These are phyloP conservation scores for Luperina testacea DNA, from an alignment of 2,888 invertebrate genomes.

Conservation along the genomic window DNA sequence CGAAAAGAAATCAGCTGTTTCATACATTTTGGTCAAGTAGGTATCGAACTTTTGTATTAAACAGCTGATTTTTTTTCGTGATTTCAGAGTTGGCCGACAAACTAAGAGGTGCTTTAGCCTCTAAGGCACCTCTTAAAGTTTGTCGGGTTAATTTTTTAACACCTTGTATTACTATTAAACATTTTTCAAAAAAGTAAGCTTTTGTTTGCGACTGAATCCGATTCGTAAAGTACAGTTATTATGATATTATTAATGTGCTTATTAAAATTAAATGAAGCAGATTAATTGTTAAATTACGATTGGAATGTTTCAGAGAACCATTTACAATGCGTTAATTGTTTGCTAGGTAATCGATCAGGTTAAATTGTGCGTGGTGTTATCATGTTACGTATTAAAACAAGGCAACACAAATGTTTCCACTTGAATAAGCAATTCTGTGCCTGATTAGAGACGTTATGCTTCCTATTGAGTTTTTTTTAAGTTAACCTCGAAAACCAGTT, in stretches of 20 bases:
- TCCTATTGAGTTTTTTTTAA: not conserved
- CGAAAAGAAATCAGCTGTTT: too few relatives aligned
- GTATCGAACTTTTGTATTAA: too few relatives aligned
- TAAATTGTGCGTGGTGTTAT: not conserved
- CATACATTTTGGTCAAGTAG: too few relatives aligned
- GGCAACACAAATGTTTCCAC: not conserved
- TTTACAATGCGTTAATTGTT: conserved; percentile 18
- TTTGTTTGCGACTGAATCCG: not conserved
- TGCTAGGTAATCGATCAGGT: not conserved
- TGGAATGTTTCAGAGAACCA: not conserved
- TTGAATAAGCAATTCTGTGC: conserved; percentile 1
- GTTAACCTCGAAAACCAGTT: not conserved
- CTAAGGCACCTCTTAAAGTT: too few relatives aligned
- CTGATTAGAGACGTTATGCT: not conserved
- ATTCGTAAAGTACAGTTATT: not conserved
- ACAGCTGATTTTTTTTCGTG: too few relatives aligned
- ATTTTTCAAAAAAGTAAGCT: not conserved
- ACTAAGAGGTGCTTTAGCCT: too few relatives aligned
- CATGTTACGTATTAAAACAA: not conserved
- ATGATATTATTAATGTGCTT: not conserved
- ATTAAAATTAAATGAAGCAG: not conserved
- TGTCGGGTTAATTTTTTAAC: too few relatives aligned
- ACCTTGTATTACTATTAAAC: not conserved
- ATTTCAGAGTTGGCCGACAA: too few relatives aligned
- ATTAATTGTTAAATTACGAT: not conserved